A percentile compares a stretch with the other conserved stretches of the same genome.
phyloP scores from a whole-genome alignment of 2,797 vertebrate species.

The Botia almorhae region DNA sequence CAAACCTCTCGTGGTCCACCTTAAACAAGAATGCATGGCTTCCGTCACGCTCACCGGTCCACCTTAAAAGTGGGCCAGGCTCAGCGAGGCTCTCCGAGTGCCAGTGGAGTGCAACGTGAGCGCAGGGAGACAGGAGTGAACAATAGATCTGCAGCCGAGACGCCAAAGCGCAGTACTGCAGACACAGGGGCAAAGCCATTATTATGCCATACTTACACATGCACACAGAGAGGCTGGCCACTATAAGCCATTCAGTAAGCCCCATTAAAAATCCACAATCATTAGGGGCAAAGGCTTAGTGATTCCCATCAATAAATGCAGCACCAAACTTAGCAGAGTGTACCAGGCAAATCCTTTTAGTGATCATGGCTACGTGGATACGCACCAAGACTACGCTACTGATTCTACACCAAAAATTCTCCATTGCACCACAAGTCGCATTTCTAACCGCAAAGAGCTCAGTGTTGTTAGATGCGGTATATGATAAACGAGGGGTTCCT shows the following conservation, averaged over 20 bases:
- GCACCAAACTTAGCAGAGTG: conserved; percentile 43
- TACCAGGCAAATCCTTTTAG: conserved; percentile 50
- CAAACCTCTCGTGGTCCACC: conserved; percentile 36
- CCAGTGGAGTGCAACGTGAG: conserved; percentile 54
- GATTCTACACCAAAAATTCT: neutral
- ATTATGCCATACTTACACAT: conserved; percentile 24
- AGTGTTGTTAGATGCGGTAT: neutral
- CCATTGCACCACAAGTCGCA: neutral
- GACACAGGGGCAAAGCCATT: conserved; percentile 49
- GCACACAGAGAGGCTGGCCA: neutral
- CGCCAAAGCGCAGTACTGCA: conserved; percentile 51
- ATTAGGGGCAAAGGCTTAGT: conserved; percentile 13
- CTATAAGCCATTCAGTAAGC: neutral
- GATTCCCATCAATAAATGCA: conserved; percentile 41
- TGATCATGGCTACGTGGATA: conserved; percentile 40
- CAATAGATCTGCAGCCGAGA: conserved; percentile 57
- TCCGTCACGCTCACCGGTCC: neutral
- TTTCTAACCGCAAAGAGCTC: neutral
- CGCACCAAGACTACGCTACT: neutral
- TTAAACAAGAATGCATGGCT: neutral
- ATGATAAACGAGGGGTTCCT: neutral
- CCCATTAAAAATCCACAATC: neutral
- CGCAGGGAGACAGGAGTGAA: conserved; percentile 40
- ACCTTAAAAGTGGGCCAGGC: conserved; percentile 55
- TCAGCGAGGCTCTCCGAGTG: conserved; percentile 43